phyloP scores from a whole-genome alignment of 1,140 invertebrate species.

The Dendroctonus ponderosae region DNA sequence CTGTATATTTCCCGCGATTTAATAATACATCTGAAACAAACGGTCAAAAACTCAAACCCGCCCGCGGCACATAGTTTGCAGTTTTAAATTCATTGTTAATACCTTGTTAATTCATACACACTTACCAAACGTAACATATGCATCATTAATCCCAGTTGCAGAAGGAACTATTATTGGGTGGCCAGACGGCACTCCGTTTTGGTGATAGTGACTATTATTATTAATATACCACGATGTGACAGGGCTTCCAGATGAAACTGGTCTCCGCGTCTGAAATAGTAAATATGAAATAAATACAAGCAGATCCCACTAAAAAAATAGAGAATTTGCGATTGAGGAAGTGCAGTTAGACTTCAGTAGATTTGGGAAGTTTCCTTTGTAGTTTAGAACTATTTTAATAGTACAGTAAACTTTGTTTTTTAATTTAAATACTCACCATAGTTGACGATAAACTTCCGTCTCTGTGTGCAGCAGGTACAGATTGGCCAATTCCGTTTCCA shows the following conservation, averaged over 20 bases:
- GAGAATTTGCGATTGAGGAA: background rate
- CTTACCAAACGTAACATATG: conserved; percentile 33
- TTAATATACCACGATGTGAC: conserved; percentile 57
- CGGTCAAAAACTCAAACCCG: conserved; percentile 1
- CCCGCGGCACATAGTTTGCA: background rate
- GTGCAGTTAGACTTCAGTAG: background rate
- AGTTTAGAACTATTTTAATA: too few species aligned
- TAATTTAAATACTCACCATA: conserved; percentile 37
- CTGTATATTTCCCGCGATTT: too few species aligned
- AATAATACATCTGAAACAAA: too few species aligned
- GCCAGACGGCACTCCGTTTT: conserved; percentile 32
- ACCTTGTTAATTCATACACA: too few species aligned
- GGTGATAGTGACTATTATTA: conserved; percentile 42
- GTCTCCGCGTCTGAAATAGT: conserved; percentile 48
- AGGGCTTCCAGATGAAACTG: conserved; percentile 57
- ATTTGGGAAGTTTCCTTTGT: background rate
- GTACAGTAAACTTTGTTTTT: too few species aligned
- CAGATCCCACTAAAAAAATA: conserved; percentile 12
- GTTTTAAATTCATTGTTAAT: too few species aligned
- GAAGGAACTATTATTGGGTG: conserved; percentile 37
- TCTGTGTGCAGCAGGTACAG: conserved; percentile 38
- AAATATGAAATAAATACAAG: conserved; percentile 6
- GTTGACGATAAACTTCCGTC: conserved; percentile 49
- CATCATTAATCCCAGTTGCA: conserved; percentile 29
- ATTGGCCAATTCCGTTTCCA: conserved; percentile 37